phyloP scores from a whole-genome alignment of 2,888 invertebrate species.

The Trissolcus japonicus region DNA sequence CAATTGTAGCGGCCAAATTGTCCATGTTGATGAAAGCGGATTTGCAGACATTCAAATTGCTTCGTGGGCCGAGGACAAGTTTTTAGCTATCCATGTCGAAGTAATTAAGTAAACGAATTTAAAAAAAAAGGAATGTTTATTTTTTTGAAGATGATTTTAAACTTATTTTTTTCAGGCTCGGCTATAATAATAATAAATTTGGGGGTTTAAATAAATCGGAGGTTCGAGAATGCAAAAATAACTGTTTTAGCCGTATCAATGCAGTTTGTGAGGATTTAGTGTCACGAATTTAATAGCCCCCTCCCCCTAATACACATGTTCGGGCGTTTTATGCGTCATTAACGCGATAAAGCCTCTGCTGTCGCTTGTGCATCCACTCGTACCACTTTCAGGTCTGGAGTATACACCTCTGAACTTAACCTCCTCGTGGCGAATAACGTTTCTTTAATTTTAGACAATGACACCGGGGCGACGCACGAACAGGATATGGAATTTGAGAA shows the following conservation, averaged over 20 bases:
- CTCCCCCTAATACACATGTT: constrained; percentile 35
- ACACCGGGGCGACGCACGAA: constrained; percentile 60
- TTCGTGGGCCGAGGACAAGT: constrained; percentile 80
- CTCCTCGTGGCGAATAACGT: constrained; percentile 32
- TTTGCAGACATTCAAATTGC: constrained; percentile 79
- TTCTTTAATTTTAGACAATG: constrained; percentile 53
- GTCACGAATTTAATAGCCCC: constrained; percentile 25
- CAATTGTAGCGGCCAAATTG: constrained; percentile 81
- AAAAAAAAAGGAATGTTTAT: too few relatives aligned
- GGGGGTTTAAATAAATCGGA: constrained; percentile 37
- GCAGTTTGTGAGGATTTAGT: constrained; percentile 29
- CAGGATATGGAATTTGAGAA: constrained; percentile 74
- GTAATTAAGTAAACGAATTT: constrained; percentile 30
- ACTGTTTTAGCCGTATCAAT: constrained; percentile 17
- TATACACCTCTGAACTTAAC: constrained; percentile 30
- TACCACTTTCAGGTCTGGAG: constrained; percentile 28
- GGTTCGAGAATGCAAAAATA: constrained; percentile 34
- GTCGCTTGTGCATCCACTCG: constrained; percentile 25
- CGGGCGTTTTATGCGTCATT: constrained; percentile 46
- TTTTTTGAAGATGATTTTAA: too few relatives aligned
- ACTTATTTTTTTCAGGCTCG: too few relatives aligned
- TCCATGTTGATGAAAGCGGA: constrained; percentile 81
- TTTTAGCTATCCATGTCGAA: constrained; percentile 82
- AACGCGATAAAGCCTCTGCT: constrained; percentile 38
- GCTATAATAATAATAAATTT: too few relatives aligned